Evolutionary conservation across 2,888 invertebrate species (phyloP).

Genomic region (Nomada goodeniana): DNA sequence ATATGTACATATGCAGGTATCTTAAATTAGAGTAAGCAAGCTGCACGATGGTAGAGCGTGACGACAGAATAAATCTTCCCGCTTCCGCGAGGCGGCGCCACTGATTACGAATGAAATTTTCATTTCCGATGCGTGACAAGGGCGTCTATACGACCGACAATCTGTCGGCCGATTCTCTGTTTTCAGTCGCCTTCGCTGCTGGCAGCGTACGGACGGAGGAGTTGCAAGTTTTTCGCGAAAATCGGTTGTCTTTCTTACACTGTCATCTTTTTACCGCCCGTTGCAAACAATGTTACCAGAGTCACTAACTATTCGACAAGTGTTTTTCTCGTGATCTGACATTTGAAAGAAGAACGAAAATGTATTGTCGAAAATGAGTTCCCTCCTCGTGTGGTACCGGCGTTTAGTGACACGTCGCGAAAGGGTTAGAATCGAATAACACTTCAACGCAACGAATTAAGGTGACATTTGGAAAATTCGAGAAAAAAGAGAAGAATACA

Average conservation of each 20-base stretch:
- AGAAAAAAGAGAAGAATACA: conserved; percentile 19
- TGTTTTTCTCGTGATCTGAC: conserved; percentile 39
- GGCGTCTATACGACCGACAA: conserved; percentile 65
- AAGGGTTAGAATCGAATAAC: conserved; percentile 60
- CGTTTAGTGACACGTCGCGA: conserved; percentile 51
- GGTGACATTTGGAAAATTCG: conserved; percentile 26
- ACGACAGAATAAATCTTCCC: conserved; percentile 29
- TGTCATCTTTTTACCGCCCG: conserved; percentile 25
- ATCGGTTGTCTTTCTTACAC: conserved; percentile 29
- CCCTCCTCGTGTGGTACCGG: conserved; percentile 55
- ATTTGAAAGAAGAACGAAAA: conserved; percentile 44
- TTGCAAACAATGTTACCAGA: conserved; percentile 43
- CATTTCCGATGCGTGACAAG: conserved; percentile 72
- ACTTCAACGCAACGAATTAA: conserved; percentile 9
- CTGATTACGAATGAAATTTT: conserved; percentile 68
- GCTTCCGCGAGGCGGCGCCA: conserved; percentile 76
- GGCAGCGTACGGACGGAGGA: conserved; percentile 78
- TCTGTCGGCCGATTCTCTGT: conserved; percentile 63
- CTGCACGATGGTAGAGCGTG: not conserved
- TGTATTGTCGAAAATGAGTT: conserved; percentile 62
- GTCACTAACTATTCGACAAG: conserved; percentile 18
- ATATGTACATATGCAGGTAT: not conserved
- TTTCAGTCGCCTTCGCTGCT: conserved; percentile 80
- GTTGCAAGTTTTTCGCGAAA: conserved; percentile 59
- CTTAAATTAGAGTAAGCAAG: not conserved